Base-by-base conservation (phyloP, 2,888 invertebrate species). In the Drosophila melanosoma region DNA sequence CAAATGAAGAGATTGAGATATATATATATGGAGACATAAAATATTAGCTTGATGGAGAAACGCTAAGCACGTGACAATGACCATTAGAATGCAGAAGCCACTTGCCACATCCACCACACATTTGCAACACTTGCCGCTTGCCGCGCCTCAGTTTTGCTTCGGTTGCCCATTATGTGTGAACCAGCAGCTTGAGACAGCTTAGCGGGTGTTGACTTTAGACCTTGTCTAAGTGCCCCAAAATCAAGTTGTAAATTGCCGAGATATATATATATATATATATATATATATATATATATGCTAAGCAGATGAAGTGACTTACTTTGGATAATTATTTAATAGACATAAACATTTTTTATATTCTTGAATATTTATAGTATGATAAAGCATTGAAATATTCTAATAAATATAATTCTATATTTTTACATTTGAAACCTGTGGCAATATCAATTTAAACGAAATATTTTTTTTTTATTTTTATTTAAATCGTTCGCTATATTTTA, bases 21-120 rank as follows among this genome's bases (percentile, higher is more conserved):
- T 7, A 5, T 7, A 5, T 15, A 11, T 11, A 3, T 29, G 29
- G 10, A 33, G 38, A 23, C 10, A 64, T 33, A 23, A 5, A n/a
- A 8, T 20, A 15, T 45, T 15, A 7, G 20, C 45, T 20, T 26
- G 60, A 36, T 48, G 56, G 36, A 20, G 33, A 8, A 23, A 36
- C 32, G 58, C 29, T 23, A 51, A 51, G 32, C 62, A 48, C 54
- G 65, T 76, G 68, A 80, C 81, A 76, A 72, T 76, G 65, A 52
- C 48, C 68, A 73, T 45, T 53, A 58, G 36, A 26, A 26, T 36
- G 63, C 45, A 33, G 51, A 57, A 81, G 49, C 26, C 17, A 65
- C 68, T 60, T 68, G 58, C 57, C 63, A 63, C 69, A 65, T 69
- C 61, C 68, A 65, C 61, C 64, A 36, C 40, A 74, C 69, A 62